These are phyloP conservation scores for Anseranas semipalmata DNA, from an alignment of 2,113 vertebrate species.

Conservation along the genomic window DNA sequence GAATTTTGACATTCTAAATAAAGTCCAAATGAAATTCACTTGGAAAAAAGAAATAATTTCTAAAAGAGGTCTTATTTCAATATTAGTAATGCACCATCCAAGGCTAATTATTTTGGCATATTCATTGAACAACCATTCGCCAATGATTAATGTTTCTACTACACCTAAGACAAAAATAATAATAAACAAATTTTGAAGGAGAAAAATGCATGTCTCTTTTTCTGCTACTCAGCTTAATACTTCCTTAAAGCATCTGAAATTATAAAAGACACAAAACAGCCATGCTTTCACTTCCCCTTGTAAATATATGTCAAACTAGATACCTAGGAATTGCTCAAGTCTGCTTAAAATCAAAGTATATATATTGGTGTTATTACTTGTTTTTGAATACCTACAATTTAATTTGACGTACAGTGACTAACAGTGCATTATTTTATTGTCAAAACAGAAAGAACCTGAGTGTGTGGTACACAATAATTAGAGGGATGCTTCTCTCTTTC, in stretches of 20 bases:
- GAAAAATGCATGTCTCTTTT: neutral
- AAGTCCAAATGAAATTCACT: neutral
- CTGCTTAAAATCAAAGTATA: neutral
- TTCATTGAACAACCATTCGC: neutral
- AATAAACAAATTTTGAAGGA: neutral
- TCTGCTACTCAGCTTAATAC: neutral
- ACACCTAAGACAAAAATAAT: neutral
- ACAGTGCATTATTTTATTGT: neutral
- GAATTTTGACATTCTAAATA: neutral
- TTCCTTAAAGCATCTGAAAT: neutral
- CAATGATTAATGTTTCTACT: neutral
- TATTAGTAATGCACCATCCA: neutral
- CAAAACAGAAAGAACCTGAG: neutral
- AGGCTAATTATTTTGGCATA: neutral
- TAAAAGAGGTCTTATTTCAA: fast-evolving
- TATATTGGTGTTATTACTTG: neutral
- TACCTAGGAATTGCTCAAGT: neutral
- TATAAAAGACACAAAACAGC: neutral
- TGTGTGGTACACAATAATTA: neutral
- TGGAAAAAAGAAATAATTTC: neutral
- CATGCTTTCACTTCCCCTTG: neutral
- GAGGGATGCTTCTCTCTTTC: neutral
- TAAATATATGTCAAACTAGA: neutral
- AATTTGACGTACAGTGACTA: neutral
- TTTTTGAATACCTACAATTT: neutral